Conservation (phyloP, 2,797 vertebrate genomes). For the Taeniopygia guttata region DNA sequence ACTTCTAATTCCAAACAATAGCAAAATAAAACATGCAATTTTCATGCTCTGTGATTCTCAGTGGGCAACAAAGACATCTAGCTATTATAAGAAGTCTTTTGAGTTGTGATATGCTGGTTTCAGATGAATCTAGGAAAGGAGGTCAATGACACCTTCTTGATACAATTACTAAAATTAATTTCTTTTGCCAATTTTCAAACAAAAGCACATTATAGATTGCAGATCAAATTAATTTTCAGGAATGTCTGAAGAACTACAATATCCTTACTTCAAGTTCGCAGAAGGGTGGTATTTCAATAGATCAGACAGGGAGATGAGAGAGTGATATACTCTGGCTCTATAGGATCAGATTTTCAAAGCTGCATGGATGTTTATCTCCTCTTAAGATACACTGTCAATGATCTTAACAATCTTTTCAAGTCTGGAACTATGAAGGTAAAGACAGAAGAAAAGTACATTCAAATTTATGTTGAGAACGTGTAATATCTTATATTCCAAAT, state of each 20-base stretch:
- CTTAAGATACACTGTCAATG: not conserved
- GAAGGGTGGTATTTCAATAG: not conserved
- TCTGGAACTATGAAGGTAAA: not conserved
- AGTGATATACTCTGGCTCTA: not conserved
- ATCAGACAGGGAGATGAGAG: not conserved
- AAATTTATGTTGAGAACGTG: not conserved
- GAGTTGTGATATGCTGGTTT: slow-evolving; percentile 43
- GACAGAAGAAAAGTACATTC: not conserved
- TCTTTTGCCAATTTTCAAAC: slow-evolving; percentile 7
- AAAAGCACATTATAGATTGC: not conserved
- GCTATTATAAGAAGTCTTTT: slow-evolving; percentile 58
- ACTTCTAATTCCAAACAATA: slow-evolving; percentile 68
- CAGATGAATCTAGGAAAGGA: slow-evolving; percentile 46
- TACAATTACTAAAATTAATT: not conserved
- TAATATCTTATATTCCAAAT: not conserved
- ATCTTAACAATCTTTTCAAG: not conserved
- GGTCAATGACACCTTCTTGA: slow-evolving; percentile 40
- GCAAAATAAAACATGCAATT: slow-evolving; percentile 58
- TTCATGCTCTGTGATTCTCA: slow-evolving; percentile 54
- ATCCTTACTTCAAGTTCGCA: not conserved
- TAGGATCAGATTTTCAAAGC: slow-evolving; percentile 13
- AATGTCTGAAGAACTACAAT: not conserved
- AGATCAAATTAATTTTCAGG: not conserved
- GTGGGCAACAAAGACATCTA: slow-evolving; percentile 40
- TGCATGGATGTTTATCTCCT: not conserved